Evolutionary conservation across 2,113 vertebrate species (phyloP), one percentile per base, ranked within the genome.

Genomic region (Microtus oregoni): DNA sequence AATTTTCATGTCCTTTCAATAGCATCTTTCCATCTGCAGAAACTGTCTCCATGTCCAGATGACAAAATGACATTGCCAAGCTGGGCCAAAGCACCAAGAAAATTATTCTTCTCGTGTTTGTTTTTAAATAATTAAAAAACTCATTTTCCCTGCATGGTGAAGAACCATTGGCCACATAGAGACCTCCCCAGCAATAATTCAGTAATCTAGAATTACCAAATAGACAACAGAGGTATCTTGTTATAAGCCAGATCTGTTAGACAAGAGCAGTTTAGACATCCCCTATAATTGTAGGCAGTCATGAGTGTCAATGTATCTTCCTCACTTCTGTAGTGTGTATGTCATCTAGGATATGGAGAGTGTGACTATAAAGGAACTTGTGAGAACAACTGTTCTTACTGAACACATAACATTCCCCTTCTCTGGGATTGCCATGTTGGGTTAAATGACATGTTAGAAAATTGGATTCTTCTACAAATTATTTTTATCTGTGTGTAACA

Each of bases 1-100:
- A 97, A 94, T 96, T 88, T 94, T 78, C 72, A 92, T 78, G n/a
- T 96, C 52, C 82, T 92, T 94, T 88, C 61, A 96, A 67, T 55
- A 79, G 52, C 73, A 88, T 86, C 76, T 90, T 87, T 90, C 11
- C 35, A 83, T 86, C 93, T 89, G 82, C 67, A 91, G 94, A 94
- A 97, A 96, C 83, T 15, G 15, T 96, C 30, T 94, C 26, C 26
- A 13, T 30, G 26, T 97, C 78, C 86, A 90, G 20, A 38, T 90
- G 77, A 93, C 94, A 95, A 73, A 73, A 73, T 10, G 9, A 1
- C 88, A 73, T 86, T 68, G 65, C 77, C 76, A 86, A 50, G 44
- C 32, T 85, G 47, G 55, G 68, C 86, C 77, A 92, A 96, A 65
- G 82, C 32, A 91, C 89, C 85, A 92, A 90, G 87, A 81, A 94